Evolutionary conservation across 1,140 invertebrate species (phyloP).

Genomic region (Zaprionus nigranus): DNA sequence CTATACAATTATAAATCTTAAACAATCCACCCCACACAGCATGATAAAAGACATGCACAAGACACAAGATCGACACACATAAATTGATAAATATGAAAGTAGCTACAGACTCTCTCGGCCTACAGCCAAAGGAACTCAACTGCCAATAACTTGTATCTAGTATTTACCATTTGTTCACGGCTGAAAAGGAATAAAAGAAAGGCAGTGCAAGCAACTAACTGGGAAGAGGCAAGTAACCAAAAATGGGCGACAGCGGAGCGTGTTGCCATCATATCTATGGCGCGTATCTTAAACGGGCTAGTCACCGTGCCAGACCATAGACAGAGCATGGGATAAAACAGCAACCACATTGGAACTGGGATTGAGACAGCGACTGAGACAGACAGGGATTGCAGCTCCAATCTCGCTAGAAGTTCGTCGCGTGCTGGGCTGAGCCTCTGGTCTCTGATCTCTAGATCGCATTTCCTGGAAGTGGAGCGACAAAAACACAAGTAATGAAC

Average conservation of each 20-base stretch:
- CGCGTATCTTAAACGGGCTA: constrained; percentile 50
- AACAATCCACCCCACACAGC: no score
- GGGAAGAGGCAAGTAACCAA: constrained; percentile 50
- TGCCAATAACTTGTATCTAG: constrained; percentile 65
- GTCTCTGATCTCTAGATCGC: constrained; percentile 1
- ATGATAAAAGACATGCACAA: not conserved
- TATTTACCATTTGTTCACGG: constrained; percentile 60
- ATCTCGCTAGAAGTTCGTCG: constrained; percentile 6
- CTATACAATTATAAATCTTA: no score
- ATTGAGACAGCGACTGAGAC: constrained; percentile 14
- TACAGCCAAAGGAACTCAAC: constrained; percentile 44
- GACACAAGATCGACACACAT: constrained; percentile 8
- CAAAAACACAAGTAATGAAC: constrained; percentile 50
- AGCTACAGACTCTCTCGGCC: constrained; percentile 23
- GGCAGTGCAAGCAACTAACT: constrained; percentile 45
- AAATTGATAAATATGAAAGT: constrained; percentile 70
- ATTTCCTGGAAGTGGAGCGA: constrained; percentile 24
- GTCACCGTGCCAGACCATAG: constrained; percentile 1
- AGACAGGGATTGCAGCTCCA: not conserved
- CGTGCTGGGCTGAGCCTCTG: constrained; percentile 17
- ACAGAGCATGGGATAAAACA: constrained; percentile 34
- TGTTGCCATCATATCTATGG: constrained; percentile 58
- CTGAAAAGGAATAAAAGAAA: constrained; percentile 49
- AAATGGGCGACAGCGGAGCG: constrained; percentile 55
- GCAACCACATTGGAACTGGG: constrained; percentile 9